Conservation (phyloP, 2,888 invertebrate genomes). For the Nephrotoma flavescens region DNA sequence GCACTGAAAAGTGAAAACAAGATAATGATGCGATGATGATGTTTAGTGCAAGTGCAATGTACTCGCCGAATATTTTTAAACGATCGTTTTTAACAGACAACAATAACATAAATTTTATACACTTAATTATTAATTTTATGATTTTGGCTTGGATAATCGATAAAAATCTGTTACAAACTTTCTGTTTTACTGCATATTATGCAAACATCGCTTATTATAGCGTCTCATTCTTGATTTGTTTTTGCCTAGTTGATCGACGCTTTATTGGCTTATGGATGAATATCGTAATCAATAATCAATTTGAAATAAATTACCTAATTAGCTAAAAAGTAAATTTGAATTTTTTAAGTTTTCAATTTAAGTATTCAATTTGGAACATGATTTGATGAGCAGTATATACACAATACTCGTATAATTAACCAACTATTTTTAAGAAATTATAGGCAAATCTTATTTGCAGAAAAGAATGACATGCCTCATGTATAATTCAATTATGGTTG, state of each 20-base stretch:
- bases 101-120: background rate
- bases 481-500: no score
- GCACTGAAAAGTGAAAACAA: background rate
- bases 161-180: background rate
- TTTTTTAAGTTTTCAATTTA: no score
- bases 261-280: background rate
- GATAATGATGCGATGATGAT: background rate
- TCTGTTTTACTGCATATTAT: background rate
- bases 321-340: background rate
- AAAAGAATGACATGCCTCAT: no score
- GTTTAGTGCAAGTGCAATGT: no score
- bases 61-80: no score
- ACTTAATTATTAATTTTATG: background rate
- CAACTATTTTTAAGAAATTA: no score
- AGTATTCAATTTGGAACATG: no score
- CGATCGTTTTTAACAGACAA: background rate
- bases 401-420: no score
- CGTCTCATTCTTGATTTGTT: background rate
- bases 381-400: no score
- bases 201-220: background rate
- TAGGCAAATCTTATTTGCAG: no score
- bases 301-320: background rate
- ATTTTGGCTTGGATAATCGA: background rate
- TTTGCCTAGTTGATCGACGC: background rate
- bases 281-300: background rate